A percentile compares a stretch with the other conserved stretches of the same genome.
Conservation (phyloP, 2,888 invertebrate genomes). For the Callosobruchus maculatus region DNA sequence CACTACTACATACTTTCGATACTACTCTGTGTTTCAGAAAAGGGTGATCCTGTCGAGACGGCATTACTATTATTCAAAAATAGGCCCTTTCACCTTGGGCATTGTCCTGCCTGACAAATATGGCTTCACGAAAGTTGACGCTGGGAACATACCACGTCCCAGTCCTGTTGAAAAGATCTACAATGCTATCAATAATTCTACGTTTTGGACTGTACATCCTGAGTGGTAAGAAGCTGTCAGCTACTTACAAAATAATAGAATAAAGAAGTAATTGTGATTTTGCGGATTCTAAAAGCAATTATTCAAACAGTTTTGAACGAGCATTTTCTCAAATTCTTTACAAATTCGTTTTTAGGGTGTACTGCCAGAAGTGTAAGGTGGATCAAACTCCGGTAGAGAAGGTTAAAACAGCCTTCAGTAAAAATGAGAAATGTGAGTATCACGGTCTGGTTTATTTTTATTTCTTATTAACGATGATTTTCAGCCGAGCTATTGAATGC, state of each 20-base stretch:
- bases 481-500: slow-evolving; percentile 17
- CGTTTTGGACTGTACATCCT: slow-evolving; percentile 81
- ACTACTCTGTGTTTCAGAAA: slow-evolving; percentile 60
- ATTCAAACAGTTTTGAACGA: too few relatives aligned
- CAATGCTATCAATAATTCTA: slow-evolving; percentile 26
- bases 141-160: slow-evolving; percentile 34
- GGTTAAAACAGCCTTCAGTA: slow-evolving; percentile 22
- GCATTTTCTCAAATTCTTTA: too few relatives aligned
- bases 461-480: background rate
- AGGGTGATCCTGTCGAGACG: slow-evolving; percentile 74
- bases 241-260: too few relatives aligned
- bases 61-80: slow-evolving; percentile 77
- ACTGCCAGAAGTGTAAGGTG: slow-evolving; percentile 47
- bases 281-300: background rate
- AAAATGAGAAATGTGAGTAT: slow-evolving; percentile 21
- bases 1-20: too few relatives aligned
- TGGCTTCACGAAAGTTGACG: slow-evolving; percentile 66
- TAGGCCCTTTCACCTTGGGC: slow-evolving; percentile 83
- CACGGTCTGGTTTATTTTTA: background rate
- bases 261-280: too few relatives aligned
- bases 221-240: slow-evolving; percentile 61
- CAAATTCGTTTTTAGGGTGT: slow-evolving; percentile 56
- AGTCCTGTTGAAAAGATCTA: slow-evolving; percentile 6
- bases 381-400: slow-evolving; percentile 27
- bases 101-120: slow-evolving; percentile 80